phyloP scores from a whole-genome alignment of 2,797 vertebrate species.

The Rhinogobio ventralis region DNA sequence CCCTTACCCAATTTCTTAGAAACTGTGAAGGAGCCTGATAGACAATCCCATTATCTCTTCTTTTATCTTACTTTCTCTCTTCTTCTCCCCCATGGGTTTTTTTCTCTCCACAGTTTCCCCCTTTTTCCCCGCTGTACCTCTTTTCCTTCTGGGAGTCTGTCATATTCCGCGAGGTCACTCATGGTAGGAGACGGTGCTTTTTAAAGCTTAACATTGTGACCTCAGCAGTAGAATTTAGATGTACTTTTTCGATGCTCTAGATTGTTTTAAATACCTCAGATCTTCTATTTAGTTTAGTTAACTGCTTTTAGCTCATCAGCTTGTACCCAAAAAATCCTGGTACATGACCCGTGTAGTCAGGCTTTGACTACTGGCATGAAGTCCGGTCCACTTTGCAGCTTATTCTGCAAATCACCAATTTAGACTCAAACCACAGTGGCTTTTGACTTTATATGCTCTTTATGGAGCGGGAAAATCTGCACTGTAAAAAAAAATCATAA shows the following conservation, averaged over 20 bases:
- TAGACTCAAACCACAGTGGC: background rate
- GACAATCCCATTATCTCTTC: slow-evolving; percentile 34
- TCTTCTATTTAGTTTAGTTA: slow-evolving; percentile 27
- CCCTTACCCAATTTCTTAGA: slow-evolving; percentile 24
- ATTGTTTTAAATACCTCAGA: background rate
- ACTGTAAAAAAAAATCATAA: background rate
- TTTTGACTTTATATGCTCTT: background rate
- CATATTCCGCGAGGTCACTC: slow-evolving; percentile 10
- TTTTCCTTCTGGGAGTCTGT: background rate
- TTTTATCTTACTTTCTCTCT: slow-evolving; percentile 4
- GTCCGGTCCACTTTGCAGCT: background rate
- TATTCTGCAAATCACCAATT: background rate
- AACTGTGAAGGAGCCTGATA: background rate
- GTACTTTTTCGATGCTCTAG: background rate
- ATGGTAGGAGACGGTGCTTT: background rate
- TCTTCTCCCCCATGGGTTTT: background rate
- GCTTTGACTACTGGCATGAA: background rate
- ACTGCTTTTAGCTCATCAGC: slow-evolving; percentile 36
- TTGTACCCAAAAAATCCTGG: background rate
- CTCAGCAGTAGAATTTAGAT: slow-evolving; percentile 11
- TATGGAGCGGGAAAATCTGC: background rate
- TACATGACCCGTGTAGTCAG: background rate
- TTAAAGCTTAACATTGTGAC: slow-evolving; percentile 26
- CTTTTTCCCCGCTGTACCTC: background rate
- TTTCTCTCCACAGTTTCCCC: background rate